Conservation (phyloP, 2,113 vertebrate species). For the Haemorhous mexicanus region DNA sequence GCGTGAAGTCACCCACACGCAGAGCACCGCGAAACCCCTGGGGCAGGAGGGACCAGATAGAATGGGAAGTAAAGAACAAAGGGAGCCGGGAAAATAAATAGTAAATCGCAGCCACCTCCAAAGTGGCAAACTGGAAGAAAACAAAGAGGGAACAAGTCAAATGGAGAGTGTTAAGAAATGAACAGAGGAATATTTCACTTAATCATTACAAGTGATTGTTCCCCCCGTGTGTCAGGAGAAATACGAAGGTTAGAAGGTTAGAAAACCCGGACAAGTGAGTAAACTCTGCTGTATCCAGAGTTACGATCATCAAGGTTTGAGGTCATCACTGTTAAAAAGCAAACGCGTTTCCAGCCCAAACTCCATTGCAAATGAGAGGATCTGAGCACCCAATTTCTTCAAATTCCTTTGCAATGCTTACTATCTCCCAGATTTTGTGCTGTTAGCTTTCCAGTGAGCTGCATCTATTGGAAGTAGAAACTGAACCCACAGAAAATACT, state of each 20-base stretch:
- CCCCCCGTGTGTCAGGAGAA: fast-evolving
- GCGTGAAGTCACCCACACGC: not conserved
- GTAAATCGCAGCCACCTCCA: not conserved
- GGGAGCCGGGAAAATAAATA: not conserved
- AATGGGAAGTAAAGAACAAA: not conserved
- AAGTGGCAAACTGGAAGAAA: not conserved
- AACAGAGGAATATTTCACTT: not conserved
- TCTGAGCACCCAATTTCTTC: not conserved
- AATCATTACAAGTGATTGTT: not conserved
- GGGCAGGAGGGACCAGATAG: not conserved
- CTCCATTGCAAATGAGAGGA: not conserved
- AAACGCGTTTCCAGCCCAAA: not conserved
- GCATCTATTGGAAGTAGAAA: not conserved
- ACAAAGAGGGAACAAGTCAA: not conserved
- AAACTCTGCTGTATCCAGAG: not conserved
- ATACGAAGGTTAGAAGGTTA: fast-evolving
- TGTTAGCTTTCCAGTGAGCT: not conserved
- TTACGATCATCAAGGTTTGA: not conserved
- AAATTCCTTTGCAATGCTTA: not conserved
- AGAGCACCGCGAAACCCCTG: not conserved
- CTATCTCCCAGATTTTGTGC: not conserved
- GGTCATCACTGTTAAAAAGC: not conserved
- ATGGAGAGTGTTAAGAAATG: not conserved
- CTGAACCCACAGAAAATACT: not conserved
- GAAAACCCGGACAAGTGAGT: fast-evolving